Base-by-base conservation (phyloP, 2,797 vertebrate species). In the Acanthurus tractus region DNA sequence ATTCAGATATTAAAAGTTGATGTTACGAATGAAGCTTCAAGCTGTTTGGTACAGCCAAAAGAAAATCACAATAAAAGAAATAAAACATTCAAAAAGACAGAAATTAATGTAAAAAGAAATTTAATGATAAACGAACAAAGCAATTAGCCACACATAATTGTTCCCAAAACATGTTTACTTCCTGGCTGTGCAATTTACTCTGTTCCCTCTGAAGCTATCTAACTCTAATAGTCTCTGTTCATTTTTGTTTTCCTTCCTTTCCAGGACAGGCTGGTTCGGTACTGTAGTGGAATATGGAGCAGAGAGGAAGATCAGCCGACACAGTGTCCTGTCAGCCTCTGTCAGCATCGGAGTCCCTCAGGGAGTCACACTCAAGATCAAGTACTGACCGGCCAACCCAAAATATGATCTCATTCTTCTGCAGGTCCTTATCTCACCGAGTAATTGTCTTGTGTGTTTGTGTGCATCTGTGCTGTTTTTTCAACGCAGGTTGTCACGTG, bases 281-380 rank as follows among this genome's bases (percentile, higher is more conserved):
- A 98, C 97, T 0, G 95, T 99, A 81, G 95, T 99, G 76, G 98
- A 99, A 88, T 99, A 99, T 0, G 98, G 98, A 48, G 98, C 97
- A 0, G 98, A 99, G 93, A 95, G 98, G 88, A 99, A 98, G 94
- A 98, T 99, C 91, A 99, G 98, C 88, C 94, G 96, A 63, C 98
- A 99, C 95, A 99, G 97, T 56, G 83, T 99, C 74, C 83, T 99
- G 67, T 98, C 98, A 45, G 98, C 97, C 8, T 96, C 97, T 0
- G 97, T 99, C 94, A 99, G 98, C 74, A 76, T 99, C 0, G 98
- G 98, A 0, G 95, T 99, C 62, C 98, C 98, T 0, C 98, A 99
- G 92, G 98, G 98, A 40, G 97, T 99, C 71, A 98, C 98, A 17
- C 93, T 99, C 92, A 99, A 99, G 95, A 96, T 99, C 96, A 99